Evolutionary conservation across 2,797 vertebrate species (phyloP), one percentile per base, ranked within the genome.

Genomic region (Garrulus glandarius): DNA sequence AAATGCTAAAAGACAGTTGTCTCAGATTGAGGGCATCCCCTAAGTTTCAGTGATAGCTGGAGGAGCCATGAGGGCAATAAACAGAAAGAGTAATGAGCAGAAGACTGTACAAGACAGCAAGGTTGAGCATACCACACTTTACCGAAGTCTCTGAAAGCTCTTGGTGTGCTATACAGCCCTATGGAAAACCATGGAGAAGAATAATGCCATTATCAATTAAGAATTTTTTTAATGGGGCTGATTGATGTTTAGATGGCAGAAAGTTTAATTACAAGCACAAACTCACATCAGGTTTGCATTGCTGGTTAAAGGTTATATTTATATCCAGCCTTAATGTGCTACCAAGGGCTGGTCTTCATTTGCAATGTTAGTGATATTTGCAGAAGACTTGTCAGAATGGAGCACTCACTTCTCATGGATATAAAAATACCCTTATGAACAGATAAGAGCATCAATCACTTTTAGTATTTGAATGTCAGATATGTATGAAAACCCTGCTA

Each of bases 391-490:
- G 94, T 93, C 92, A 91, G 93, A 91, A 97, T 85, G 72, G 89
- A 95, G 88, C 63, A 78, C 57, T 94, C 27, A 1, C 85, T 85
- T 95, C 93, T 94, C 65, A 89, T 63, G 89, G 92, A 87, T 88
- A 56, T 95, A 95, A 96, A 97, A 95, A 88, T 85, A 97, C 65
- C 72, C 85, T 89, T 94, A 96, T 95, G 89, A 97, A 88, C 64
- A 89, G 88, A 96, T 96, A 96, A 96, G 94, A 90, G 89, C 84
- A 97, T 97, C 96, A 97, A 94, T 97, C 97, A 95, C 70, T 94
- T 95, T 92, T 89, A 93, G 91, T 75, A 95, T 97, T 92, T 96
- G 91, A 87, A 97, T 97, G 95, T 95, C 94, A 96, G 87, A 81
- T 64, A 75, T 76, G 36, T 78, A 79, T 74, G 94, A 94, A 96